Base-by-base conservation (phyloP, 2,113 vertebrate genomes). In the Phalacrocorax aristotelis region DNA sequence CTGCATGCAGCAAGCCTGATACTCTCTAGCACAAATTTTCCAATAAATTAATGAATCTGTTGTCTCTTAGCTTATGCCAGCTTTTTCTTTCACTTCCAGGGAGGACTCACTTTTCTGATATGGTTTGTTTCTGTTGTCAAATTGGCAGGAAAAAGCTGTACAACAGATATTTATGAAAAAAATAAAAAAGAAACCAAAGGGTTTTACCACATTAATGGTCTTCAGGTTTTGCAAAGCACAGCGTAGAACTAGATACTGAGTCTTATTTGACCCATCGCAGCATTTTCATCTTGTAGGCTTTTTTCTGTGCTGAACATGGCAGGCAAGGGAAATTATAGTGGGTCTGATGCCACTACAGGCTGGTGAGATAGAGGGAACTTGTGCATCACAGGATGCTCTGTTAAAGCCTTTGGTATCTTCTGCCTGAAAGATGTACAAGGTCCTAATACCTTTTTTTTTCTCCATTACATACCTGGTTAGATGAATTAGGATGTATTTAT, bases 121-220 rank as follows among this genome's bases (percentile, higher is more conserved):
- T n/a, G 30, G 9, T 81, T 94, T 89, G 62, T 58, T 77, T 54
- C 6, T 54, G 25, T 74, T 54, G 82, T 85, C 46, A 90, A 75
- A 36, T 42, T 83, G 22, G 17, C 44, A 85, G 26, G 46, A 82
- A 91, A 65, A 57, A 74, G 17, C 7, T 51, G 19, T 74, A 49
- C 13, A 62, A 68, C 14, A 58, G 18, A 27, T 48, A 68, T n/a
- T 61, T 71, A 9, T 38, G 34, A 4, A 52, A 65, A 76, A 64
- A 61, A 44, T 38, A 38, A 38, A 38, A 38, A 38, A 38, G 38
- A 44, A 15, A 2, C 2, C 6, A 58, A 54, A 81, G 17, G 2
- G 7, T 16, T 58, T 75, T 64, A 34, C 27, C 21, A 44, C 26
- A 22, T 40, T 55, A 13, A 30, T 0, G 0, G 3, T 76, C 44